Conservation (phyloP, 2,113 vertebrate species). For the Enhydra lutris region DNA sequence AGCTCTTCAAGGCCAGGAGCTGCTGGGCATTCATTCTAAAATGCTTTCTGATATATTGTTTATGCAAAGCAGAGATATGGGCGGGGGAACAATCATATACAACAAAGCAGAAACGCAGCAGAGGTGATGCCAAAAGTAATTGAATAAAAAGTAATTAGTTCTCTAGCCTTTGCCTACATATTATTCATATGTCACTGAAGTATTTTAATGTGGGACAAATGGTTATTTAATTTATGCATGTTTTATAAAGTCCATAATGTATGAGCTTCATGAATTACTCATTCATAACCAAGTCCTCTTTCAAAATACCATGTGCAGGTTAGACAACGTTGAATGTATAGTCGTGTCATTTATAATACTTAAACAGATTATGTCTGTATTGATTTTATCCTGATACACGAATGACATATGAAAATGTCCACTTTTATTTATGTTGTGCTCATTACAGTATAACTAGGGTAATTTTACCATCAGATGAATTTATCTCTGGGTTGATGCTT, state of each 20-base stretch:
- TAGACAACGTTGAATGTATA: constrained; percentile 4
- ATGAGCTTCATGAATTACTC: constrained; percentile 44
- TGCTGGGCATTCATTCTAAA: constrained; percentile 68
- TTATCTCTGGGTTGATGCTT: background rate
- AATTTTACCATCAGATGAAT: background rate
- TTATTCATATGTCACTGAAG: constrained; percentile 51
- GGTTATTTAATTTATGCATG: constrained; percentile 56
- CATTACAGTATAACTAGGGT: background rate
- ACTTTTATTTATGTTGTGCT: background rate
- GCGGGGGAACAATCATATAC: background rate
- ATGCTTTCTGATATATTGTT: constrained; percentile 70
- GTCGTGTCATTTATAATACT: background rate
- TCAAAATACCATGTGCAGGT: background rate
- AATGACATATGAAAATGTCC: background rate
- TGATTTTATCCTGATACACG: background rate
- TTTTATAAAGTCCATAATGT: constrained; percentile 43
- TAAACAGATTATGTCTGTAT: background rate
- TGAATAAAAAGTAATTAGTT: constrained; percentile 66
- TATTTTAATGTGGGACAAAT: constrained; percentile 67
- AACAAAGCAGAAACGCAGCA: constrained; percentile 36
- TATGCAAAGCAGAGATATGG: constrained; percentile 58
- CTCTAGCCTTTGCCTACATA: constrained; percentile 40
- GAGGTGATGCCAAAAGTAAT: constrained; percentile 50
- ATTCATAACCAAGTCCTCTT: constrained; percentile 43
- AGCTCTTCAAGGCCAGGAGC: constrained; percentile 78